phyloP scores from a whole-genome alignment of 2,888 invertebrate species.

The Cantharis nigra region DNA sequence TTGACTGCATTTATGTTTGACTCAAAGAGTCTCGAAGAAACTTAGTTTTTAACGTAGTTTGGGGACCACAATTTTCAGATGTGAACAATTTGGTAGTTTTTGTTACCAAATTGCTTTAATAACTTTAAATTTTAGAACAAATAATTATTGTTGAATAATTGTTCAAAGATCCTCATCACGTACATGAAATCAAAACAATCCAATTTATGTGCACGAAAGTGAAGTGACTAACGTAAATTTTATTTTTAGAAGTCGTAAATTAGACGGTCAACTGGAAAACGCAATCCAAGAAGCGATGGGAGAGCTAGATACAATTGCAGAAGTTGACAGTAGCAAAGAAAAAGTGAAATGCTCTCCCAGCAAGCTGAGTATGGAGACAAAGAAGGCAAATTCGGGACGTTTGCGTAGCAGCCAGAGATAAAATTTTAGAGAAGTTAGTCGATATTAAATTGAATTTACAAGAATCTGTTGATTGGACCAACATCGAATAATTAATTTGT shows the following conservation, averaged over 20 bases:
- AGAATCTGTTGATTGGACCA: slow-evolving; percentile 49
- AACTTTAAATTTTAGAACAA: too few species aligned
- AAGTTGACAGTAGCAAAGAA: slow-evolving; percentile 48
- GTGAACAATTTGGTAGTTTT: too few species aligned
- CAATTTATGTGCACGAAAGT: background rate
- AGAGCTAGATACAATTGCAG: slow-evolving; percentile 77
- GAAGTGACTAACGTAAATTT: background rate
- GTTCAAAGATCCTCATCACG: background rate
- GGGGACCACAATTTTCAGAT: too few species aligned
- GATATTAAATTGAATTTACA: slow-evolving; percentile 35
- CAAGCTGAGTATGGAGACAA: slow-evolving; percentile 36
- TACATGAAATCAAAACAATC: background rate
- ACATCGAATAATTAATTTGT: slow-evolving; percentile 45
- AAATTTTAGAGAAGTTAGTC: slow-evolving; percentile 17
- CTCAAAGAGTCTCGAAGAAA: too few species aligned
- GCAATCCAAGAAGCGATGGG: slow-evolving; percentile 93
- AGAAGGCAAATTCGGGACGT: slow-evolving; percentile 51
- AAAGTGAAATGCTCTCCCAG: slow-evolving; percentile 37
- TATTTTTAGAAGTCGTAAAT: slow-evolving; percentile 81
- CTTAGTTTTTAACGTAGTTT: too few species aligned
- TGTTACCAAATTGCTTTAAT: too few species aligned
- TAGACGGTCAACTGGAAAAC: slow-evolving; percentile 86
- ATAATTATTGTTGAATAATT: background rate
- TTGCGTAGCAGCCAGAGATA: slow-evolving; percentile 57
- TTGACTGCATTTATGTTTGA: too few species aligned